Evolutionary conservation across 1,140 invertebrate genomes (phyloP), one percentile per base, ranked within the genome.

Genomic region (Panulirus ornatus): DNA sequence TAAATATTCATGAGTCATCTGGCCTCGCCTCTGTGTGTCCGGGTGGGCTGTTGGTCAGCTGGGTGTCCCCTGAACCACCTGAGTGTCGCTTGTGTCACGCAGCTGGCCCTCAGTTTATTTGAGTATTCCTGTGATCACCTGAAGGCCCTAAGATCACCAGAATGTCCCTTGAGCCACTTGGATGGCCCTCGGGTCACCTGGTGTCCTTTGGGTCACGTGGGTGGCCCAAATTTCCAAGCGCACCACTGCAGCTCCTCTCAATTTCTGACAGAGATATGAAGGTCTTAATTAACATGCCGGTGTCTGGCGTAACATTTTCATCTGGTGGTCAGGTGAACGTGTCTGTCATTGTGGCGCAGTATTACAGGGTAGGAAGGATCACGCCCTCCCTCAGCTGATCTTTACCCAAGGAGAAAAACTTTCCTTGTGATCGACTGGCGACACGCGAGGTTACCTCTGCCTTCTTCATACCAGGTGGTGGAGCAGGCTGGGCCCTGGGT

Each of bases 301-400:
- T 30, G n/a, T 66, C 3, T 30, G n/a, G n/a, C 2, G 54, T 58
- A 58, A 58, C 5, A 58, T 58, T 58, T 58, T 58, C n/a, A 27
- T 47, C 44, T 66, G 58, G 22, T 66, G 58, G 58, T 66, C 58
- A 66, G 58, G 58, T 66, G 58, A n/a, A n/a, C 30, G 58, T 30
- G 58, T 66, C 9, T 63, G 58, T 63, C 2, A 27, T 2, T 27
- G 58, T 1, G 58, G 22, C 51, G 8, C 51, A 2, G 51, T 54
- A 54, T 54, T 54, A 22, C 19, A 22, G 51, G 51, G 51, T 58
- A 22, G 54, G 14, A 22, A 22, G 19, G 54, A 22, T 19, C 54
- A 58, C 6, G 19, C 11, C 19, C 3, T 22, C 58, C 3, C n/a
- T 6, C n/a, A 66, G n/a, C 58, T 30, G 1, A 3, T 66, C 22